Conservation (phyloP, 2,888 invertebrate species). For the Microctonus aethiopoides region DNA sequence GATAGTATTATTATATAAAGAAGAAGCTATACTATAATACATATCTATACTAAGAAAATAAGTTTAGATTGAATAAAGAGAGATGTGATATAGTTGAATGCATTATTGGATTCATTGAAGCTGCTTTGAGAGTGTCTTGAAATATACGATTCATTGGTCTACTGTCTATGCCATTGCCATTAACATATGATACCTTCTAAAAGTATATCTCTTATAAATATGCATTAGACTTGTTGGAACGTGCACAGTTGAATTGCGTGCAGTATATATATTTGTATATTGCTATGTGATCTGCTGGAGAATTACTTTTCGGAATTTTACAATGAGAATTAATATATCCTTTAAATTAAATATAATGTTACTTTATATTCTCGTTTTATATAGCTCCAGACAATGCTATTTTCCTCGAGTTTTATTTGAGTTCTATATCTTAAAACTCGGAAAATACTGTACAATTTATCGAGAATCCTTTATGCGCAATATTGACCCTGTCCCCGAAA, state of each 20-base stretch:
- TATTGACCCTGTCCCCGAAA: conserved; percentile 37
- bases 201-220: neutral
- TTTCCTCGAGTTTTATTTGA: neutral
- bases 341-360: neutral
- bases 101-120: neutral
- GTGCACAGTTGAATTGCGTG: neutral
- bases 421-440: conserved; percentile 6
- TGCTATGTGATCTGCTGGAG: neutral
- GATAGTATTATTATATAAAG: too few relatives aligned
- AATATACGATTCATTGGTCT: neutral
- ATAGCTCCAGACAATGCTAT: neutral
- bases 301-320: neutral
- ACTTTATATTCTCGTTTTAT: neutral
- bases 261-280: too few relatives aligned
- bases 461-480: conserved; percentile 26
- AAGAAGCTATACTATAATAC: too few relatives aligned
- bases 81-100: neutral
- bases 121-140: neutral
- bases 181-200: neutral
- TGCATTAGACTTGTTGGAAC: neutral
- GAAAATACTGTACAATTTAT: conserved; percentile 21
- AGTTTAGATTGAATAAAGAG: too few relatives aligned
- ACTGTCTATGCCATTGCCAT: neutral
- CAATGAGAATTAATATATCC: neutral
- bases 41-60: too few relatives aligned